phyloP scores from a whole-genome alignment of 1,140 invertebrate species.

The Battus philenor region DNA sequence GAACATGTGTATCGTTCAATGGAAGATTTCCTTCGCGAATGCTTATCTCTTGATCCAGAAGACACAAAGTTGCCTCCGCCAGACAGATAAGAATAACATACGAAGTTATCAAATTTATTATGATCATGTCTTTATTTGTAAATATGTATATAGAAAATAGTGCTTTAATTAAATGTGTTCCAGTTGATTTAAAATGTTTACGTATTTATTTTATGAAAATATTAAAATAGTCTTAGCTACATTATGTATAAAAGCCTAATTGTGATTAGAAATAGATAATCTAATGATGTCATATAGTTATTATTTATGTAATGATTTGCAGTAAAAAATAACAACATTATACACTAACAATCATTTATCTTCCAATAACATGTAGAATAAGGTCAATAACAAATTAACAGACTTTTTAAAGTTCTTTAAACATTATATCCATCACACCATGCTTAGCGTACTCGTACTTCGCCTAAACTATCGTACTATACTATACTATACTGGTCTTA shows the following conservation, averaged over 20 bases:
- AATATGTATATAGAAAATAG: conserved; percentile 69
- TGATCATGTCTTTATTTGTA: conserved; percentile 54
- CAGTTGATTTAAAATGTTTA: conserved; percentile 29
- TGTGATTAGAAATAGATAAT: conserved; percentile 38
- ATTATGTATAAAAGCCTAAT: conserved; percentile 31
- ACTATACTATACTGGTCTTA: conserved; percentile 7
- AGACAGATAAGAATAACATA: conserved; percentile 60
- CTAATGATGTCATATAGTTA: conserved; percentile 7
- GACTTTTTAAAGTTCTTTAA: too few species aligned
- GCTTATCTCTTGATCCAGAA: conserved; percentile 88
- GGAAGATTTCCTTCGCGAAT: conserved; percentile 90
- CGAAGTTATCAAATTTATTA: conserved; percentile 28
- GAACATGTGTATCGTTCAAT: conserved; percentile 90
- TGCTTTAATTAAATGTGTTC: conserved; percentile 70
- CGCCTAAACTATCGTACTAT: conserved; percentile 2
- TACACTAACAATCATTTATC: too few species aligned
- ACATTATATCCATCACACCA: conserved; percentile 2
- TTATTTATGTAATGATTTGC: conserved; percentile 2
- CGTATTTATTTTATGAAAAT: background rate
- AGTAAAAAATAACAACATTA: background rate
- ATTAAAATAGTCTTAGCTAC: conserved; percentile 8
- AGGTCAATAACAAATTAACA: too few species aligned
- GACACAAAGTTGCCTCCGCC: conserved; percentile 75
- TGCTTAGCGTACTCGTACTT: conserved; percentile 7
- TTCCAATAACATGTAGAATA: too few species aligned